Evolutionary conservation across 2,113 vertebrate genomes (phyloP), one percentile per base, ranked within the genome.

Genomic region (Harpagus bidentatus): DNA sequence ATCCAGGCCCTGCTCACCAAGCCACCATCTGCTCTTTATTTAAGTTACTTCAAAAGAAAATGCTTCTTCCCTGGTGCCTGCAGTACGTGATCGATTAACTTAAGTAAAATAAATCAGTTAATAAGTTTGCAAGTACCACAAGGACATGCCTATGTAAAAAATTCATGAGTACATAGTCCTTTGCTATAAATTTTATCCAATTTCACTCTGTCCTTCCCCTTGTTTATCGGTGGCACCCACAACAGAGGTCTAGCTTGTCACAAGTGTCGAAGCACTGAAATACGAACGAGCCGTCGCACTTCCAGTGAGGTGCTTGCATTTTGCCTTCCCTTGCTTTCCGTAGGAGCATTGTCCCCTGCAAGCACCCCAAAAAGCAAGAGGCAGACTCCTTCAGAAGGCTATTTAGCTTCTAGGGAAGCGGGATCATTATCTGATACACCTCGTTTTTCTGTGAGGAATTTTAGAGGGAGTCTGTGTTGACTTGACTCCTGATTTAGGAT

Each of bases 1-100:
- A 90, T 71, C 21, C 21, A 81, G 42, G 18, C 50, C 52, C 42
- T 63, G 43, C 34, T 90, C 83, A 86, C 34, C 38, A 88, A 90
- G 47, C 29, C n/a, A 55, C 87, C 71, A 82, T 84, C 92, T 95
- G 90, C 65, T 95, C 77, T 91, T 84, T 88, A 88, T 90, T 92
- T 86, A 83, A 78, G 61, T 84, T 91, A 53, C 72, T 84, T 89
- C 23, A 74, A 91, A 96, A 86, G 5, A 59, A 81, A 94, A 52
- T 65, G 13, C 32, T 84, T 88, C 65, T 93, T 63, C 52, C 38
- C 25, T 76, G 47, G 17, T 76, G 28, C 47, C 48, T 84, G 36
- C 43, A 86, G 56, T 34, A 56, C 1, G 6, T 71, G 38, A 81
- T 62, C 76, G 47, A 88, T 83, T 90, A 95, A 78, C 3, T 5